Base-by-base conservation (phyloP, 2,888 invertebrate species). In the Hemaris fuciformis region DNA sequence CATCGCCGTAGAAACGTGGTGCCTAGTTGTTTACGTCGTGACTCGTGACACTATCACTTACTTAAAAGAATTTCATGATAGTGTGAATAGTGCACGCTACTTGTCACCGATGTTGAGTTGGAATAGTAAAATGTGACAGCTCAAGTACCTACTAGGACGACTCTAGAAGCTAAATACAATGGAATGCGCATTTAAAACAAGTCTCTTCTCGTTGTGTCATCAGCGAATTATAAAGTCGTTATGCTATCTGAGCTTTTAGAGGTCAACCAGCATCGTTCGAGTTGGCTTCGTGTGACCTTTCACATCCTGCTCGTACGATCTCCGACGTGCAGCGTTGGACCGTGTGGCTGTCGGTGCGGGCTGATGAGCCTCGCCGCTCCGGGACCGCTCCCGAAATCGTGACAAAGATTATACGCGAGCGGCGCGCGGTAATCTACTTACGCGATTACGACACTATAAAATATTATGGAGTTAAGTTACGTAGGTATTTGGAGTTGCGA, bases 361-460 rank as follows among this genome's bases (percentile, higher is more conserved):
- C 18, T n/a, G n/a, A n/a, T n/a, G n/a, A n/a, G n/a, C n/a, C n/a
- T 10, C 78, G 3, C 18, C 53, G 27, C 27, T 23, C 76, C 73
- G 77, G 77, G 76, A 79, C 77, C 84, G 83, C 84, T 87, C 88
- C 88, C 85, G 87, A 83, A 88, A 85, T 89, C 88, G 88, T 88
- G 89, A 88, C 87, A 86, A 83, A 85, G 84, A 87, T 87, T 87
- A 85, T 84, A 86, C 77, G 80, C 79, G 79, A 87, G 74, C 80
- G 82, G 82, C 81, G 82, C 82, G 79, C 84, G 76, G 85, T 88
- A 89, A 89, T 89, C 87, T 81, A 88, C 84, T 87, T 84, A 87
- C 81, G 84, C 83, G 83, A 83, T 91, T 90, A 89, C 91, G 89
- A 90, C 91, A 91, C 85, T 89, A 88, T 88, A 88, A 88, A 88